Base-by-base conservation (phyloP, 2,113 vertebrate species). In the Tragelaphus scriptus region DNA sequence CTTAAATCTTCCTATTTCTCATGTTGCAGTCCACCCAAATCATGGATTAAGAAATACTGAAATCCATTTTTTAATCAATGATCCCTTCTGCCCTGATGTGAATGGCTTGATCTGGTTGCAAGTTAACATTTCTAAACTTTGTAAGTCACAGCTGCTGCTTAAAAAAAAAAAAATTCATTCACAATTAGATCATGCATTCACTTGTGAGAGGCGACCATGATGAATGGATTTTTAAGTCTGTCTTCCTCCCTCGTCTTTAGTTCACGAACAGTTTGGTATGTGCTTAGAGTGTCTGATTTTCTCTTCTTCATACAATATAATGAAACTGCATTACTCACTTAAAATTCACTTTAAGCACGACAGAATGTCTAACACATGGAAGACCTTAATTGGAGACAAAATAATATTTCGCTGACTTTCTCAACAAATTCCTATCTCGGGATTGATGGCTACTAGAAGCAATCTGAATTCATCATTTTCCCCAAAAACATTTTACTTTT, bases 301-400 rank as follows among this genome's bases (percentile, higher is more conserved):
- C 77, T 92, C 82, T 94, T 92, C 47, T 61, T 80, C 55, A 96
- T 44, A 85, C 47, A 55, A 91, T 32, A 87, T 49, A 86, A 95
- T 6, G 19, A 77, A 97, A 86, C 25, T 49, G 26, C 17, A 91
- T 40, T 87, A 85, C 36, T 68, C 36, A 93, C 19, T 94, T 94
- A 96, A 94, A 97, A 93, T 87, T 87, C n/a, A 97, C 17, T 80
- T 92, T 80, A 91, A 97, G 55, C 80, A 91, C 1, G 63, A 65
- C 4, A 88, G 59, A 97, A 79, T 85, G 26, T 75, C 92, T 49
- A 91, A 92, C 63, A 77, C 32, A 56, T 56, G 23, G 44, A 75
- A 90, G 40, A 65, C 36, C 88, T 81, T 77, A 94, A 97, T 13
- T 75, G 21, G 53, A 88, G n/a, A 53, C 59, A 93, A 88, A 90